Conservation (phyloP, 1,140 invertebrate genomes). For the Diuraphis noxia region DNA sequence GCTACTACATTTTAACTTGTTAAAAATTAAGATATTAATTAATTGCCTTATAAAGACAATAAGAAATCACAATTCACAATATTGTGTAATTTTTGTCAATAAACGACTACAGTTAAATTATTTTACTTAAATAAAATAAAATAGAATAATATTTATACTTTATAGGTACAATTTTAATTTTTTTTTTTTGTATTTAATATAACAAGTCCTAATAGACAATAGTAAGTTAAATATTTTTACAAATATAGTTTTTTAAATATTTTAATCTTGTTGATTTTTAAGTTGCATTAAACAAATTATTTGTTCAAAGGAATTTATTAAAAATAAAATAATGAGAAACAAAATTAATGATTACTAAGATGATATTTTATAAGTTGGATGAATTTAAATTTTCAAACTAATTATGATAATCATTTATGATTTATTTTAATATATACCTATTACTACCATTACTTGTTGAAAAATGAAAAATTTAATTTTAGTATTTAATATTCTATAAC, state of each 20-base stretch:
- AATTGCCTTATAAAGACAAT: background rate
- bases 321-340: background rate
- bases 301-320: background rate
- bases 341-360: no score
- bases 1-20: background rate
- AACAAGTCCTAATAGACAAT: background rate
- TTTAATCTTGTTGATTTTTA: background rate
- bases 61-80: background rate
- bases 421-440: no score
- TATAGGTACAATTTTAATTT: background rate
- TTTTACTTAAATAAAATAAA: background rate
- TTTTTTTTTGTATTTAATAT: background rate
- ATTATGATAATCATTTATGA: no score
- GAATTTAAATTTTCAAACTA: no score
- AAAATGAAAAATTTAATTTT: no score
- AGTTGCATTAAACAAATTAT: background rate
- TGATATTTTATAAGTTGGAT: no score
- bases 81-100: no score
- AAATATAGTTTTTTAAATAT: background rate
- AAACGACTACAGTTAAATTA: background rate
- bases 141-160: background rate
- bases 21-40: background rate
- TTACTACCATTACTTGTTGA: no score
- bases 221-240: background rate
- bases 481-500: background rate